A percentile compares a stretch with the other conserved stretches of the same genome.
phyloP scores from a whole-genome alignment of 2,113 vertebrate genomes.

The Gymnarchus niloticus region DNA sequence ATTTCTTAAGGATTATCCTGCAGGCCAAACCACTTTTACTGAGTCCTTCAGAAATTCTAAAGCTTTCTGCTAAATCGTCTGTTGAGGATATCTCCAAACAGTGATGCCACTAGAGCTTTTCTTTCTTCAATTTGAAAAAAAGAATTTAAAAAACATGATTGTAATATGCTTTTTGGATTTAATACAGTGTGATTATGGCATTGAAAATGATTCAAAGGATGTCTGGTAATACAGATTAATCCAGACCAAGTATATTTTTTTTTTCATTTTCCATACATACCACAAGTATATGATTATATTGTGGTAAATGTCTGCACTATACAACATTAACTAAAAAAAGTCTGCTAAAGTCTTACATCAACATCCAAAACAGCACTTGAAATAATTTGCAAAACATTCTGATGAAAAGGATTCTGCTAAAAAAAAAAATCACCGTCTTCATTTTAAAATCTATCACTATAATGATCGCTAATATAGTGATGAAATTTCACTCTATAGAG shows the following conservation, averaged over 20 bases:
- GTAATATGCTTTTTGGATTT: not conserved
- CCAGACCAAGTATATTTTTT: not conserved
- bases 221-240: not conserved
- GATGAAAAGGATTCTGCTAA: not conserved
- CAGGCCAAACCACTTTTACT: not conserved
- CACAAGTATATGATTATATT: not conserved
- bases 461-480: not conserved
- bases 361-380: not conserved
- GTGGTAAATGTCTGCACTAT: not conserved
- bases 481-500: not conserved
- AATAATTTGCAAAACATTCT: not conserved
- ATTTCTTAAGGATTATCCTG: constrained; percentile 9
- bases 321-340: not conserved
- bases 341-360: not conserved
- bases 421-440: not conserved
- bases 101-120: not conserved
- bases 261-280: not conserved
- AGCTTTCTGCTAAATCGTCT: constrained; percentile 5
- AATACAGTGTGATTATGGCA: not conserved
- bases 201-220: not conserved
- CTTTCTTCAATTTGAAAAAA: not conserved
- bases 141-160: not conserved
- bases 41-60: not conserved
- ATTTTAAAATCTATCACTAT: not conserved
- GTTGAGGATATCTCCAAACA: not conserved